Evolutionary conservation across 2,113 vertebrate species (phyloP), one percentile per base, ranked within the genome.

Genomic region (Cephalopterus ornatus): DNA sequence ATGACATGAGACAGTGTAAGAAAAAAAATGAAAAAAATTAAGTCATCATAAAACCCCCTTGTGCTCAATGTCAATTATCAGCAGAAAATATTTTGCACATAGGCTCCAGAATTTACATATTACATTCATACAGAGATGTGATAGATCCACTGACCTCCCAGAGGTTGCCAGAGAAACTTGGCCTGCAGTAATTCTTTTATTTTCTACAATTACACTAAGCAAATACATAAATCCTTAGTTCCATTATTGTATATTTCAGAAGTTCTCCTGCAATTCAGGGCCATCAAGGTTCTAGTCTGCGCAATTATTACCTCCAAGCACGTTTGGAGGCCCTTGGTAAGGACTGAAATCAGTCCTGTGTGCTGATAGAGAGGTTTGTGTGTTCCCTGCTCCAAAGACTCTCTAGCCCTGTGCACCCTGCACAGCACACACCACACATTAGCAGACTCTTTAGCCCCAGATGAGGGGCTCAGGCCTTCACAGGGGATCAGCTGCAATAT

Each of bases 111-210:
- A 63, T 52, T 75, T 32, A 77, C 8, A 24, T 52, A 33, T 3
- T 9, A 47, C 59, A n/a, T n/a, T n/a, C n/a, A n/a, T n/a, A n/a
- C n/a, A n/a, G 27, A 80, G 12, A 75, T 33, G 32, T 0, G 0
- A 77, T 2, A 80, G 24, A 27, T 21, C 70, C 21, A 71, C 30
- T 56, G 50, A 80, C 27, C 49, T 14, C 49, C 12, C 17, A 80
- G 49, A 85, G 5, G 11, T 8, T 58, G 11, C 26, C 67, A 78
- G 33, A 62, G 41, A 76, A 89, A 46, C 24, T 28, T 55, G 65
- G 21, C 46, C 41, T 63, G 32, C 20, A 65, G 8, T 12, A 79
- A 50, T 30, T 53, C 3, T 66, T 67, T 66, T 46, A 28, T n/a
- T 8, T 59, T 67, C 75, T 55, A 35, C 9, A 42, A 35, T 49